A percentile compares a stretch with the other conserved stretches of the same genome.
These are phyloP conservation scores for Emydura subglobosa DNA, from an alignment of 2,113 vertebrate species.

Conservation along the genomic window DNA sequence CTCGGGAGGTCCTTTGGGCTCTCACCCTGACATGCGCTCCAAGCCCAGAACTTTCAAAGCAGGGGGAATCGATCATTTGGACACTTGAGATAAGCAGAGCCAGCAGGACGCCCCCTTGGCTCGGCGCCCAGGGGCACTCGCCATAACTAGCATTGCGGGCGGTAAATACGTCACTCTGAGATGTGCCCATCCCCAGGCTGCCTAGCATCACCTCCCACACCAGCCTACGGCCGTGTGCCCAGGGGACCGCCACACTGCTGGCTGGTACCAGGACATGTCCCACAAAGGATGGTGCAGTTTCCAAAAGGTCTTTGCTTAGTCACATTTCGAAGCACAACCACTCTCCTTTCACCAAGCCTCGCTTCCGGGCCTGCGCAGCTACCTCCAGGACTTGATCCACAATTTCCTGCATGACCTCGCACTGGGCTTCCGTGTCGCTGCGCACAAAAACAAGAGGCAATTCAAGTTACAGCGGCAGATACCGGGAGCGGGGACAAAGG, in stretches of 20 bases:
- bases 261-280: too few relatives aligned
- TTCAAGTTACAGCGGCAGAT: slow-evolving; percentile 35
- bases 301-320: not conserved
- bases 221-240: not conserved
- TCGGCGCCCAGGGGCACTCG: not conserved
- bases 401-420: slow-evolving; percentile 98
- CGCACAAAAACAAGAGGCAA: slow-evolving; percentile 11
- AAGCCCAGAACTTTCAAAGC: not conserved
- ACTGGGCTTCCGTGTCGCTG: slow-evolving; percentile 94
- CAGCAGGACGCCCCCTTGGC: not conserved
- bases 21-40: not conserved
- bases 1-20: not conserved
- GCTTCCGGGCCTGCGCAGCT: not conserved
- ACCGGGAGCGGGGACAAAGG: not conserved
- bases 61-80: not conserved
- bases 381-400: slow-evolving; percentile 98
- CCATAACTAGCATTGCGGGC: not conserved
- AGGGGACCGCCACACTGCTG: too few relatives aligned
- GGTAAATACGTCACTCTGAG: not conserved
- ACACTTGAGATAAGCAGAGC: not conserved
- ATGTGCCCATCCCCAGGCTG: not conserved
- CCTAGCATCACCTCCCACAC: too few relatives aligned
- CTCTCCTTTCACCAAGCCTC: not conserved
- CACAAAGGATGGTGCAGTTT: not conserved
- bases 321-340: not conserved